Evolutionary conservation across 2,113 vertebrate species (phyloP).

Genomic region (Peromyscus leucopus): DNA sequence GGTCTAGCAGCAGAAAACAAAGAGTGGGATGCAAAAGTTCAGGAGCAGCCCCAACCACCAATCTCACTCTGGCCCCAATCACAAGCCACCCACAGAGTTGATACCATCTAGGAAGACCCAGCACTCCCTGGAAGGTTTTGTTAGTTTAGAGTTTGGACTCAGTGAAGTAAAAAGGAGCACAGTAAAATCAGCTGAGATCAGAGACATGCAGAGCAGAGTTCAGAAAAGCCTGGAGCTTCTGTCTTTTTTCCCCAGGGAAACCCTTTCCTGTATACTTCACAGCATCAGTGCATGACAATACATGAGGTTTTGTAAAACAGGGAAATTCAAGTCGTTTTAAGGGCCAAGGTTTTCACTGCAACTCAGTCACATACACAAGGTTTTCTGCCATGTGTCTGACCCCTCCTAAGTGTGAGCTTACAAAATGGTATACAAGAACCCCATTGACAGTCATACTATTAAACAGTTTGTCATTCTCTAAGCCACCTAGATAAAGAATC

Average conservation of each 20-base stretch:
- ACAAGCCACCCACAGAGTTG: background rate
- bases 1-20: background rate
- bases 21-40: background rate
- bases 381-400: background rate
- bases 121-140: background rate
- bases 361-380: background rate
- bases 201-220: background rate
- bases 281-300: background rate
- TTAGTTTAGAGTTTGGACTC: background rate
- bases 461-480: background rate
- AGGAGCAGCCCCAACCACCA: background rate
- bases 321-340: background rate
- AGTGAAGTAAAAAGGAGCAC: background rate
- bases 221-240: background rate
- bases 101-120: background rate
- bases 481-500: background rate
- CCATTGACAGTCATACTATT: background rate
- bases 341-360: background rate
- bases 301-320: background rate
- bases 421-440: background rate
- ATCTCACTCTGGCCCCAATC: background rate
- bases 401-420: background rate
- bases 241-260: too few species aligned
- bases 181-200: background rate
- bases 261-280: background rate